Evolutionary conservation across 2,888 invertebrate species (phyloP).

Genomic region (Pharmacophagus antenor): DNA sequence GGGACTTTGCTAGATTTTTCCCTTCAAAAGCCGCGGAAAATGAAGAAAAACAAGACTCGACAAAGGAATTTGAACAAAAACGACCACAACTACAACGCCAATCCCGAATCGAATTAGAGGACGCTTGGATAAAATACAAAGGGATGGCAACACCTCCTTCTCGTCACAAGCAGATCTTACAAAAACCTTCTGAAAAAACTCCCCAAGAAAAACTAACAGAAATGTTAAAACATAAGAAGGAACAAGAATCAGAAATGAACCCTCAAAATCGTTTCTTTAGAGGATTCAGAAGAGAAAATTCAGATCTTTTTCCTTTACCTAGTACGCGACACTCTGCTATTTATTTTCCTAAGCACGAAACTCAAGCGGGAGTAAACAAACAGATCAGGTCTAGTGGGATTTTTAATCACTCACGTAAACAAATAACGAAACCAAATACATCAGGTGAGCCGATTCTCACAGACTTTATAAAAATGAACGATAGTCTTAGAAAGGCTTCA

Average conservation of each 20-base stretch:
- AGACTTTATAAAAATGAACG: constrained; percentile 83
- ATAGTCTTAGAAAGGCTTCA: constrained; percentile 71
- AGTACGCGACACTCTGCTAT: constrained; percentile 88
- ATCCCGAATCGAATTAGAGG: constrained; percentile 72
- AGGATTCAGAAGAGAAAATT: constrained; percentile 91
- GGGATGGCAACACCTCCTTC: constrained; percentile 69
- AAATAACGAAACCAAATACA: constrained; percentile 64
- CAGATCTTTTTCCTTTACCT: constrained; percentile 89
- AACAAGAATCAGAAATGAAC: constrained; percentile 86
- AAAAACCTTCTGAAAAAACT: constrained; percentile 62
- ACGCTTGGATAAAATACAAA: constrained; percentile 70
- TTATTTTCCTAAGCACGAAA: constrained; percentile 81
- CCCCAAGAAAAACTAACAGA: constrained; percentile 71
- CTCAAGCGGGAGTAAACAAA: constrained; percentile 66
- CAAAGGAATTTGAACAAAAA: constrained; percentile 68
- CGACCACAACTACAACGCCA: constrained; percentile 68
- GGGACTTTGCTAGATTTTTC: constrained; percentile 93
- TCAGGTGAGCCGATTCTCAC: constrained; percentile 86
- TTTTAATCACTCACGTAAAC: constrained; percentile 84
- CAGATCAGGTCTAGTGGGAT: constrained; percentile 85
- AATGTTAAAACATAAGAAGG: constrained; percentile 83
- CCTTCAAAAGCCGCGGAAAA: constrained; percentile 73
- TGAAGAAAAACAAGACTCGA: constrained; percentile 56
- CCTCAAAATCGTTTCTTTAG: constrained; percentile 86
- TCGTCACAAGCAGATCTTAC: constrained; percentile 62